Conservation (phyloP, 2,113 vertebrate genomes). For the Nothocercus julius region DNA sequence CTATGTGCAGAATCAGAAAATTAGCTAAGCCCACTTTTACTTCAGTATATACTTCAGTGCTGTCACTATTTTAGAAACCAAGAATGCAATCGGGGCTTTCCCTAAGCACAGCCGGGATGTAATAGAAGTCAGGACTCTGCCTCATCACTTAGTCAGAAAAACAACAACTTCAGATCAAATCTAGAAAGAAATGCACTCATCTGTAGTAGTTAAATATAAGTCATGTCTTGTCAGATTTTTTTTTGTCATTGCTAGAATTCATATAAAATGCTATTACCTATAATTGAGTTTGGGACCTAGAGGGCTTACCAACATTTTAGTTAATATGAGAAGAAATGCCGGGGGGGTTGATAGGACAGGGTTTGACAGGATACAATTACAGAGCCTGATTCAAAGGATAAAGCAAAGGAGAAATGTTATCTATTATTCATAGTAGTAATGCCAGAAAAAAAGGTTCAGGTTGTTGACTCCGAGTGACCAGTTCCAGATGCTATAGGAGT, state of each 20-base stretch:
- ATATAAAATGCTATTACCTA: background rate
- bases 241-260: background rate
- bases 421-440: background rate
- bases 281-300: background rate
- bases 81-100: background rate
- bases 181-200: background rate
- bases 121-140: background rate
- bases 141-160: background rate
- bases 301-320: background rate
- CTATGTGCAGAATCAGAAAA: background rate
- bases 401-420: background rate
- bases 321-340: background rate
- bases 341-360: background rate
- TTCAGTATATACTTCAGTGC: background rate
- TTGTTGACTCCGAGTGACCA: background rate
- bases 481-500: background rate
- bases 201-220: background rate
- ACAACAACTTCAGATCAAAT: background rate
- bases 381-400: background rate
- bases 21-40: background rate
- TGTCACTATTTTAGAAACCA: background rate
- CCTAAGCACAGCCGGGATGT: background rate
- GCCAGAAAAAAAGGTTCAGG: background rate
- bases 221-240: background rate
- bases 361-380: background rate